A percentile compares a stretch with the other conserved stretches of the same genome.
Conservation (phyloP, 2,888 invertebrate genomes). For the Caenorhabditis angaria region DNA sequence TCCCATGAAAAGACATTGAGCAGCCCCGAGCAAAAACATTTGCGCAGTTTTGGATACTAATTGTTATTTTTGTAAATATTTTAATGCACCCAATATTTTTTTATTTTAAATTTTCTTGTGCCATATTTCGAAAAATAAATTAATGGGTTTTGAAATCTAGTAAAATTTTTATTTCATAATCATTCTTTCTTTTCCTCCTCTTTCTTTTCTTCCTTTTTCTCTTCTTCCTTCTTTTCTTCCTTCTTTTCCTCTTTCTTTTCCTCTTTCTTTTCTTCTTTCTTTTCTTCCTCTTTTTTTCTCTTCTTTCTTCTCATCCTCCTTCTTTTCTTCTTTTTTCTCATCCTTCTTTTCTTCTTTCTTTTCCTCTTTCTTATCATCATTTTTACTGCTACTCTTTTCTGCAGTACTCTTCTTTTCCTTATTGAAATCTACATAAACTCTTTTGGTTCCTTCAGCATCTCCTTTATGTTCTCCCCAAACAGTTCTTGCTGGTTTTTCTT, state of each 20-base stretch:
- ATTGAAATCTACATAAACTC: slow-evolving; percentile 55
- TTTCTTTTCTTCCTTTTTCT: slow-evolving; percentile 16
- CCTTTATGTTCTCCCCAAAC: slow-evolving; percentile 54
- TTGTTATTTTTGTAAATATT: not conserved
- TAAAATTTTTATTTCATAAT: not conserved
- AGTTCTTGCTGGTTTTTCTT: slow-evolving; percentile 37
- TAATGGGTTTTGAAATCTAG: not conserved
- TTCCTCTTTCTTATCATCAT: slow-evolving; percentile 21
- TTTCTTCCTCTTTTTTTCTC: slow-evolving; percentile 36
- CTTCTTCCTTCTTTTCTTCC: slow-evolving; percentile 14
- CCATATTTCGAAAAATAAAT: too few relatives aligned
- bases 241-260: slow-evolving; percentile 6
- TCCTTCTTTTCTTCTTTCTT: slow-evolving; percentile 11
- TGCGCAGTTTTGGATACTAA: slow-evolving; percentile 8
- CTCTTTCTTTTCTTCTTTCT: slow-evolving; percentile 16
- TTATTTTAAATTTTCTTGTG: not conserved
- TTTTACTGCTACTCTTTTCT: slow-evolving; percentile 21
- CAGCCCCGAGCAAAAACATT: slow-evolving; percentile 37
- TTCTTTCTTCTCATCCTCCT: slow-evolving; percentile 11
- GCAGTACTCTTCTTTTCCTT: slow-evolving; percentile 38
- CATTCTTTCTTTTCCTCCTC: slow-evolving; percentile 12
- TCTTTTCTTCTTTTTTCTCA: slow-evolving; percentile 1
- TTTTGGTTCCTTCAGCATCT: slow-evolving; percentile 47
- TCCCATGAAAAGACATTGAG: slow-evolving; percentile 29
- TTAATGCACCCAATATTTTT: not conserved